phyloP scores from a whole-genome alignment of 2,888 invertebrate genomes.

The Hedya salicella region DNA sequence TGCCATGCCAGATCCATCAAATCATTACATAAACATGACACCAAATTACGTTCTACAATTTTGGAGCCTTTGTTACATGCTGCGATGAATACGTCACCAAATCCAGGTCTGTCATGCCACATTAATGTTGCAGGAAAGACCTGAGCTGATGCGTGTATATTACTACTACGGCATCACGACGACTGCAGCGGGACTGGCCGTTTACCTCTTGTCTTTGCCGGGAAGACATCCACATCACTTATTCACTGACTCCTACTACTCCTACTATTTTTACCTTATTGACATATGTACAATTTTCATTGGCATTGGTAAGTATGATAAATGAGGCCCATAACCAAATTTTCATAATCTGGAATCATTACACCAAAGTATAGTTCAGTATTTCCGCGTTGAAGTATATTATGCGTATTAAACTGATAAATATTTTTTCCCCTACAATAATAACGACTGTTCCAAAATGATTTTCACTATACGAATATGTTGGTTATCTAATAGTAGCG shows the following conservation, averaged over 20 bases:
- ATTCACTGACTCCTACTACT: slow-evolving; percentile 45
- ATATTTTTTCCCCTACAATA: no score
- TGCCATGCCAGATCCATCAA: no score
- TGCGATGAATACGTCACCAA: no score
- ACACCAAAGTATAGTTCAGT: neutral
- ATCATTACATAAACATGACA: no score
- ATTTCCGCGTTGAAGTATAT: neutral
- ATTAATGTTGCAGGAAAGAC: slow-evolving; percentile 53
- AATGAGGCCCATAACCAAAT: no score
- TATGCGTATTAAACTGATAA: no score
- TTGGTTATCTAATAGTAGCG: no score
- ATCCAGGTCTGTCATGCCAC: neutral
- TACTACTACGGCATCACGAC: slow-evolving; percentile 59
- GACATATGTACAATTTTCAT: slow-evolving; percentile 5
- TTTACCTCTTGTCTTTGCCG: slow-evolving; percentile 48
- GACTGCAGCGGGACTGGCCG: slow-evolving; percentile 49
- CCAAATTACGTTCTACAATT: no score
- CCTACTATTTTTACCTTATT: slow-evolving; percentile 44
- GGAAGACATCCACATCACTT: slow-evolving; percentile 38
- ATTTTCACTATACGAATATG: no score
- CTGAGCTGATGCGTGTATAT: slow-evolving; percentile 51
- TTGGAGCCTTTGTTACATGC: no score
- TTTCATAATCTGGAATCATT: no score
- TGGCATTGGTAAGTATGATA: slow-evolving; percentile 6
- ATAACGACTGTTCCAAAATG: no score